A percentile compares a stretch with the other conserved stretches of the same genome.
These are phyloP conservation scores for Mnemiopsis leidyi DNA, from an alignment of 37 sponge, comb jelly and placozoan species.

Conservation along the genomic window DNA sequence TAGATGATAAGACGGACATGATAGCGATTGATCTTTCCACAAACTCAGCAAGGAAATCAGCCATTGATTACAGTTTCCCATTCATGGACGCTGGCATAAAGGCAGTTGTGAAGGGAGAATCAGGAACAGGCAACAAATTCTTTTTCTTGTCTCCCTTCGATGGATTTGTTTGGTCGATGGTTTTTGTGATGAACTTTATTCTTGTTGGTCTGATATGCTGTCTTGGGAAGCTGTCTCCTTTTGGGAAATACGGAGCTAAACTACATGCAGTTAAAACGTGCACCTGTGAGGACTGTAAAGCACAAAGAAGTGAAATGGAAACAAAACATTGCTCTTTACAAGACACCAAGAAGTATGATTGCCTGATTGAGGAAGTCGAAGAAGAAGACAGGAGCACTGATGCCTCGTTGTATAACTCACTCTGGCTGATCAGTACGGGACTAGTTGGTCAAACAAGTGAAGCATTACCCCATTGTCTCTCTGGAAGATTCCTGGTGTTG, in stretches of 20 bases:
- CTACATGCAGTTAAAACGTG: not conserved
- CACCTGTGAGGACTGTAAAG: not conserved
- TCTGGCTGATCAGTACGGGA: not conserved
- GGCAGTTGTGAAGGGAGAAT: not conserved
- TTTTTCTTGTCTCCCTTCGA: constrained; percentile 2
- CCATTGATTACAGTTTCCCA: not conserved
- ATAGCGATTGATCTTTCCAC: not conserved
- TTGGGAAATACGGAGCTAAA: not conserved
- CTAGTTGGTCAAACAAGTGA: not conserved
- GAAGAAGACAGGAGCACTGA: not conserved
- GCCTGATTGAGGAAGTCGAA: not conserved
- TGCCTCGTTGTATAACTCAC: not conserved
- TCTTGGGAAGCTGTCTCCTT: not conserved
- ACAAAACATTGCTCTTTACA: not conserved
- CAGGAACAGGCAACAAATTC: not conserved
- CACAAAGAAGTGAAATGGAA: not conserved
- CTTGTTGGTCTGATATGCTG: not conserved
- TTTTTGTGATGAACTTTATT: not conserved
- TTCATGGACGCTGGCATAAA: not conserved
- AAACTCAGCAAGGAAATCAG: not conserved
- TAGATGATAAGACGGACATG: not conserved
- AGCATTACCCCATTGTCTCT: not conserved
- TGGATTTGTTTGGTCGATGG: not conserved
- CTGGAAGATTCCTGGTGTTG: not conserved
- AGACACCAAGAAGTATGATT: not conserved